These are phyloP conservation scores for Agonopterix alstromeriana DNA, from an alignment of 2,888 invertebrate species.

Conservation along the genomic window DNA sequence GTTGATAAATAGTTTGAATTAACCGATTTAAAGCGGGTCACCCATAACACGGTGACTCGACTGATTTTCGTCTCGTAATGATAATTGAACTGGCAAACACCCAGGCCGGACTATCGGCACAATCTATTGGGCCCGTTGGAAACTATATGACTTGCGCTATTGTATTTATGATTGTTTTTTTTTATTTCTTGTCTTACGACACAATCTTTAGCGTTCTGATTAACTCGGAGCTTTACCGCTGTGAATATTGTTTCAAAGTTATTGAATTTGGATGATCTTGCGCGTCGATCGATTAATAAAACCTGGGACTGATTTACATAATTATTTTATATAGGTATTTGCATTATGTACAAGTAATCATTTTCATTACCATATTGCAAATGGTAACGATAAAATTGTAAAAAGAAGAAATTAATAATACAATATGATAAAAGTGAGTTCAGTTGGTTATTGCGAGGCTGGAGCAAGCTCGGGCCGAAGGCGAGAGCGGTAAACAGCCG, in stretches of 20 bases:
- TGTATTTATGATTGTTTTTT: slow-evolving; percentile 69
- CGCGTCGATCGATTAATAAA: too few species aligned
- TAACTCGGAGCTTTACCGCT: slow-evolving; percentile 68
- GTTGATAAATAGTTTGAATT: slow-evolving; percentile 76
- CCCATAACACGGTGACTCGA: slow-evolving; percentile 68
- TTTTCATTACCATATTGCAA: too few species aligned
- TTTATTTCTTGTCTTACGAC: slow-evolving; percentile 64
- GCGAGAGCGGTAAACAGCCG: too few species aligned
- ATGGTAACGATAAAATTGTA: too few species aligned
- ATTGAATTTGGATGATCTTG: slow-evolving; percentile 39
- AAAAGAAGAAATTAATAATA: too few species aligned
- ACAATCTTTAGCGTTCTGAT: slow-evolving; percentile 76
- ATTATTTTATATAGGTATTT: too few species aligned
- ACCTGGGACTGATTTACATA: too few species aligned
- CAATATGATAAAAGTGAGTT: too few species aligned
- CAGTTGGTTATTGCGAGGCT: too few species aligned
- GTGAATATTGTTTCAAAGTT: slow-evolving; percentile 34
- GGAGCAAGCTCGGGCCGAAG: too few species aligned
- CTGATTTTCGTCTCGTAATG: slow-evolving; percentile 64
- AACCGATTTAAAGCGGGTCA: slow-evolving; percentile 78
- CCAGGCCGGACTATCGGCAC: slow-evolving; percentile 63
- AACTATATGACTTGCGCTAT: slow-evolving; percentile 74
- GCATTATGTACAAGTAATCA: too few species aligned
- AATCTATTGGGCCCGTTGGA: slow-evolving; percentile 62
- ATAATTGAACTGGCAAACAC: slow-evolving; percentile 78